Base-by-base conservation (phyloP, 2,888 invertebrate species). In the Plebejus melissa region DNA sequence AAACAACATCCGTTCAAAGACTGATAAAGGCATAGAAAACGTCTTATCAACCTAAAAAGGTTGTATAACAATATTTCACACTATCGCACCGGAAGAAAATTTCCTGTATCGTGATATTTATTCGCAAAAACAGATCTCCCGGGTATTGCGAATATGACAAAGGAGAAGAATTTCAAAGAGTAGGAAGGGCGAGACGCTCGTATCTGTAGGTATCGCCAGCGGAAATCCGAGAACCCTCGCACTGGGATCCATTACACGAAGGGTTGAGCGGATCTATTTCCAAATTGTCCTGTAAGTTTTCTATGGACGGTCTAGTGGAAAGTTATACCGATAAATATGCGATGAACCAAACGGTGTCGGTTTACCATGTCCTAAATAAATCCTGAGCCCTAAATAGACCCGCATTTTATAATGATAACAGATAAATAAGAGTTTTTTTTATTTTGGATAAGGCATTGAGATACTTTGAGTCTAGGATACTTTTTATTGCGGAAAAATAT, bases 211-310 rank as follows among this genome's bases (percentile, higher is more conserved):
- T 75, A 75, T 75, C 69, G 46, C 74, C 75, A 69, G 22, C 85
- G 87, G 88, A 89, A 84, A 84, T 84, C 83, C 83, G 88, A 87
- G 89, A 89, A 87, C 85, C 83, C 84, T 86, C 83, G 82, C 85
- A 83, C 81, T 80, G 83, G 83, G 84, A 84, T 84, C 82, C 83
- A 80, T 74, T 77, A 78, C 77, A 72, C 32, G 65, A 65, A 75
- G 76, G 77, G 77, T 74, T 76, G 74, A 74, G 50, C 70, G 76
- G 75, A 78, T 77, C 72, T 54, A 71, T 71, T 71, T 50, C 22
- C 46, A 65, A 65, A 46, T 71, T 46, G 46, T 50, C 13, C 50
- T 32, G 46, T 65, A 65, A 65, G 65, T 65, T 65, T 65, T 65
- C 32, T 65, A 65, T 65, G 28, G 60, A 65, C 32, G 65, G 58